phyloP scores from a whole-genome alignment of 2,888 invertebrate genomes.

The Apamea monoglypha region DNA sequence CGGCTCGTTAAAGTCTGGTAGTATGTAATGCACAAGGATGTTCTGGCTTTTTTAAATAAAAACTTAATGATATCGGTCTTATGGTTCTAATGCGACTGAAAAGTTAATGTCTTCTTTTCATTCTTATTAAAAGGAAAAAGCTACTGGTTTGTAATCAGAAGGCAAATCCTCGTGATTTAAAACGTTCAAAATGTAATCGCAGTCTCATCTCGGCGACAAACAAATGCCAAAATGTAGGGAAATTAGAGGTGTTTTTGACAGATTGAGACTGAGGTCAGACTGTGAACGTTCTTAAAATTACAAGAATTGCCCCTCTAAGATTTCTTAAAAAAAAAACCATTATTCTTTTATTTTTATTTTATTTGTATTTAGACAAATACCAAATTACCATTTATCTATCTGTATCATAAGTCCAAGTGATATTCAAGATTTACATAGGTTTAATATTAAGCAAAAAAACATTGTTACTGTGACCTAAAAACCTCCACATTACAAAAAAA shows the following conservation, averaged over 20 bases:
- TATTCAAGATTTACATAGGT: background rate
- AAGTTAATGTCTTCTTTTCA: background rate
- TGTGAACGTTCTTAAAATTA: too few species aligned
- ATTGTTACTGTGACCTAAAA: background rate
- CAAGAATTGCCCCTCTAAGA: too few species aligned
- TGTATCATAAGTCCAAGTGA: background rate
- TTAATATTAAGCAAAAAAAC: background rate
- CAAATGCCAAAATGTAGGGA: too few species aligned
- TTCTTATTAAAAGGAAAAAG: background rate
- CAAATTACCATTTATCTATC: background rate
- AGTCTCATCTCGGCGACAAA: too few species aligned
- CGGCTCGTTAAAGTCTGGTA: background rate
- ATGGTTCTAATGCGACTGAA: background rate
- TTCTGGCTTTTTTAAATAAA: background rate
- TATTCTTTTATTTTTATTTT: too few species aligned
- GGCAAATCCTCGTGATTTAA: too few species aligned
- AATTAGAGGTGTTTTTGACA: too few species aligned
- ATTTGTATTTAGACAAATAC: background rate
- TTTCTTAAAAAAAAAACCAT: too few species aligned
- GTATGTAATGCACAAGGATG: background rate
- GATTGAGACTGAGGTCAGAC: too few species aligned
- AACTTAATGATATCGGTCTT: background rate
- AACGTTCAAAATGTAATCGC: too few species aligned
- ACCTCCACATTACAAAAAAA: background rate
- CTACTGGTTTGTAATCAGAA: background rate